Base-by-base conservation (phyloP, 1,140 invertebrate species). In the Archegozetes longisetosus region DNA sequence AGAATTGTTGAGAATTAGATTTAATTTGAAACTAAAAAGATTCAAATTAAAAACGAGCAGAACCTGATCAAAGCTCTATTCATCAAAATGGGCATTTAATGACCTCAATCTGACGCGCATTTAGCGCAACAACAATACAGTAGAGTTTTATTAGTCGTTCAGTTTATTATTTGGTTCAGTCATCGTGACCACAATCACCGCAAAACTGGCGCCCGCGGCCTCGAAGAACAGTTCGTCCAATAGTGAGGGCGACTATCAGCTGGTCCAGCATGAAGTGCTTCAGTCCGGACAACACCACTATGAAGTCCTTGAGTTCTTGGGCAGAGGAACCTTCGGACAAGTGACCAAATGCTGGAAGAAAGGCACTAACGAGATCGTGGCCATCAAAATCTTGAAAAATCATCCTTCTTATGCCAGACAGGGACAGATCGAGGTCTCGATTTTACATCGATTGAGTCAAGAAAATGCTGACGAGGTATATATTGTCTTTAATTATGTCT, bases 271-370 rank as follows among this genome's bases (percentile, higher is more conserved):
- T 76, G 94, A 97, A 76, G 92, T 95, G 64, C 82, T 98, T 62
- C 95, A 92, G 75, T 96, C 91, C 58, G 85, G 87, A 73, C 85
- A 81, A 47, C 84, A 84, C 65, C 85, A 89, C 70, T 96, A 96
- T 76, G 91, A 96, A 76, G 95, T 99, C 61, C 78, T 99, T 66
- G 95, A 98, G 75, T 98, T 98, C 76, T 79, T 98, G 63, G 95
- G 95, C 65, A 82, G 95, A 65, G 93, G 94, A 64, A 99, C 95
- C 54, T 99, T 98, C 77, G 59, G 68, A 20, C 67, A 81, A 80
- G 94, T 98, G 66, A 94, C 98, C 66, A 99, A 98, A 78, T 98
- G 95, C 74, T 98, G 95, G 95, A 98, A 99, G 74, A 97, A 97
- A 73, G 95, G 95, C 71, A 98, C 95, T 60, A 98, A 95, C 73